Percentiles rank a stretch among this genome's conserved stretches.
Conservation (phyloP, 2,797 vertebrate genomes). For the Tokudaia muenninki region DNA sequence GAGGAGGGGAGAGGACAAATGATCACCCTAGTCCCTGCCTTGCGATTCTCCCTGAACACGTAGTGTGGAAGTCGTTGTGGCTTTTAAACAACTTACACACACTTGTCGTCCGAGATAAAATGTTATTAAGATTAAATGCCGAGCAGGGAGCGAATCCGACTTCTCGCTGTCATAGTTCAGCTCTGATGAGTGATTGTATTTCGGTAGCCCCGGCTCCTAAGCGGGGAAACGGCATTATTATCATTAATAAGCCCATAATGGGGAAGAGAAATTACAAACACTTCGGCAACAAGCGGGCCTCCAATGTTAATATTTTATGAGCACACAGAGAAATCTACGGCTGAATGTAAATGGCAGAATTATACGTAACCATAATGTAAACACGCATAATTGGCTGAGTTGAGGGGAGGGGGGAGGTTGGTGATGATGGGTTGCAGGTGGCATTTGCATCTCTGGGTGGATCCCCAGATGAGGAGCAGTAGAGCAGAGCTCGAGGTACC, state of each 20-base stretch:
- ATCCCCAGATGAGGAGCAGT: not conserved
- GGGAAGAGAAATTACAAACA: constrained; percentile 85
- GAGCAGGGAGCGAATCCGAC: constrained; percentile 84
- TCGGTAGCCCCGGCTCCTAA: constrained; percentile 78
- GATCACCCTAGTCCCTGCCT: constrained; percentile 52
- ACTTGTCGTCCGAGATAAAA: constrained; percentile 90
- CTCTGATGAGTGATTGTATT: constrained; percentile 71
- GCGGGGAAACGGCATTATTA: constrained; percentile 83
- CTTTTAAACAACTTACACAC: constrained; percentile 89
- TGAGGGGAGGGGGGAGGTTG: not conserved
- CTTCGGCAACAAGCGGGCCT: constrained; percentile 81
- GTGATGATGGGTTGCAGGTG: not conserved
- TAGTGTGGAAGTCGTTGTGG: constrained; percentile 81
- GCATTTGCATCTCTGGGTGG: not conserved
- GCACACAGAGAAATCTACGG: constrained; percentile 73
- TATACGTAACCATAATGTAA: constrained; percentile 71
- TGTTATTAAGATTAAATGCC: constrained; percentile 91
- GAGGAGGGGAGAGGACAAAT: not conserved
- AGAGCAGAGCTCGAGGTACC: not conserved
- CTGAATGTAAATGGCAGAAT: constrained; percentile 77
- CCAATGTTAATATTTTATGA: constrained; percentile 83
- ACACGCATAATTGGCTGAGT: constrained; percentile 68
- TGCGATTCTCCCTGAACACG: constrained; percentile 35
- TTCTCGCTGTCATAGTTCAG: constrained; percentile 86
- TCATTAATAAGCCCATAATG: constrained; percentile 86